Percentiles rank a stretch among this genome's conserved stretches.
Evolutionary conservation across 2,113 vertebrate genomes (phyloP).

Genomic region (Collichthys lucidus): DNA sequence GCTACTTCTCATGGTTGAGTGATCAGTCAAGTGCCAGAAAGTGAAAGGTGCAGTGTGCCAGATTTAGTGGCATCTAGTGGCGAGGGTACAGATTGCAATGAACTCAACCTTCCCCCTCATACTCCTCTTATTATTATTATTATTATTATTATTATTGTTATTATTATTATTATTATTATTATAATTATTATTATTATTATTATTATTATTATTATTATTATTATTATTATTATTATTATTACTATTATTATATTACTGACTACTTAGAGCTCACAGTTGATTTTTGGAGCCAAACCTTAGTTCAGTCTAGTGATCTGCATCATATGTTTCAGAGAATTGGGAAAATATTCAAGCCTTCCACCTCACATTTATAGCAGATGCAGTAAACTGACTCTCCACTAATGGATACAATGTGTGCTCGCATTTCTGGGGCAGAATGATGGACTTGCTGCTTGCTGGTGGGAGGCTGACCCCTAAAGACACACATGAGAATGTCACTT

Average conservation of each 20-base stretch:
- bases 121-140: too few relatives aligned
- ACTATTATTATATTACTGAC: too few relatives aligned
- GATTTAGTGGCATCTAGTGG: too few relatives aligned
- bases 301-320: too few relatives aligned
- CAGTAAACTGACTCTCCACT: not conserved
- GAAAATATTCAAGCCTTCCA: not conserved
- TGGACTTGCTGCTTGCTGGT: not conserved
- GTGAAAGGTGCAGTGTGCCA: not conserved
- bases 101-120: too few relatives aligned
- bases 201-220: too few relatives aligned
- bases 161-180: too few relatives aligned
- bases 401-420: not conserved
- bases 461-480: conserved; percentile 31
- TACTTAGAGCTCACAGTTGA: not conserved
- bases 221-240: too few relatives aligned
- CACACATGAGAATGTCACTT: conserved; percentile 17
- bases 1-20: not conserved
- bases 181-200: too few relatives aligned
- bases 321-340: not conserved
- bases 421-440: not conserved
- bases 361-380: not conserved
- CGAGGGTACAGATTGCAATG: too few relatives aligned
- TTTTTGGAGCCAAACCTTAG: not conserved
- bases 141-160: too few relatives aligned
- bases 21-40: not conserved